Evolutionary conservation across 64 coral and sea anemone genomes (phyloP), one percentile per base, ranked within the genome.

Genomic region (Cladopsammia gracilis): DNA sequence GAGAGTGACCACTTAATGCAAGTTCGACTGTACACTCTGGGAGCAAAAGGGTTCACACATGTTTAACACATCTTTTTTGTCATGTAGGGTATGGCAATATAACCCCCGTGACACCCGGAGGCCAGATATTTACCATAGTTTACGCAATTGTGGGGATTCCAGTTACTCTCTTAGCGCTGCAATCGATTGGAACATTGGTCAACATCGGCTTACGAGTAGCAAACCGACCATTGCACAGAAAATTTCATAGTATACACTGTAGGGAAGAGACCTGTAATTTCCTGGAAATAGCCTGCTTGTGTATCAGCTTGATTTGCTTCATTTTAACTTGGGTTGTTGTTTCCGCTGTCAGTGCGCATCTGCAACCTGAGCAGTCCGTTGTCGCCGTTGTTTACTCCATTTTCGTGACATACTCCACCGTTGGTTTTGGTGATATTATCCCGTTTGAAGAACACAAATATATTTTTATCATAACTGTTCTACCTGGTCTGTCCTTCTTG

Each of bases 81-180:
- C 10, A 54, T 23, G 25, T 20, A 97, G 95, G 95, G 7, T 97
- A 94, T 90, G 95, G 95, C 46, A 77, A 90, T 24, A 87, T 97
- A 25, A 94, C 95, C 1, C 95, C 95, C 0, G 12, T 50, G 5
- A 97, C 92, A 26, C 20, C 11, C 12, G 75, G 24, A 26, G 92
- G 95, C 22, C 76, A 77, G 18, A 12, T 94, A 12, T 97, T 97
- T 24, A 86, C 92, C 22, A 56, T 97, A 4, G 15, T 86, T 5
- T 97, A 94, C 64, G 91, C 95, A 23, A 24, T 97, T 23, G 78
- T 73, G 20, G 95, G 95, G 1, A 97, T 97, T 49, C 95, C 95
- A 20, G 11, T 97, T 6, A 65, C 92, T 12, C 56, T 88, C 4
- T 57, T 94, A 7, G 54, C 93, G 4, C 81, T 97, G 5, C 84